phyloP scores from a whole-genome alignment of 2,888 invertebrate species.

The Xanthorhoe designata region DNA sequence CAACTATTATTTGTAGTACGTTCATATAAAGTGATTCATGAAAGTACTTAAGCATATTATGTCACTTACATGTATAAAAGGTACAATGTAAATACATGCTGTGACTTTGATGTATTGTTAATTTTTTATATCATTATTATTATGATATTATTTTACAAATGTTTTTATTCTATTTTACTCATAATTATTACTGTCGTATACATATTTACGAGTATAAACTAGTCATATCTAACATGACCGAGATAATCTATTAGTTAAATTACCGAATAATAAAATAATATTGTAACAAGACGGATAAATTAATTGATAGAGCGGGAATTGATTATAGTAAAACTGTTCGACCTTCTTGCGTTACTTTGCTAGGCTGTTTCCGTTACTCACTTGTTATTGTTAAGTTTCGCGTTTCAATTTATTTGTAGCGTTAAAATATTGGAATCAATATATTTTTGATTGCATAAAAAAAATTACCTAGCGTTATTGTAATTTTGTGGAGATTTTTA shows the following conservation, averaged over 20 bases:
- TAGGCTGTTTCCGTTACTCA: slow-evolving; percentile 17
- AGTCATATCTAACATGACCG: slow-evolving; percentile 76
- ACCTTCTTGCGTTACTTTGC: slow-evolving; percentile 15
- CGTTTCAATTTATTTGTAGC: slow-evolving; percentile 61
- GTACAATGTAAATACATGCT: slow-evolving; percentile 68
- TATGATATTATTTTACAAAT: slow-evolving; percentile 68
- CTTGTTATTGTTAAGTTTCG: slow-evolving; percentile 33
- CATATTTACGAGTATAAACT: slow-evolving; percentile 58
- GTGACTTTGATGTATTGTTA: slow-evolving; percentile 76
- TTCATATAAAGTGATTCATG: slow-evolving; percentile 71
- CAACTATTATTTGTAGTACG: slow-evolving; percentile 65
- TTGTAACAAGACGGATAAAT: slow-evolving; percentile 48
- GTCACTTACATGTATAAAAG: slow-evolving; percentile 57
- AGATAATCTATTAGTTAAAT: slow-evolving; percentile 61
- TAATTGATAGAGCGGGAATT: slow-evolving; percentile 75
- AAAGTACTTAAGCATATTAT: slow-evolving; percentile 58
- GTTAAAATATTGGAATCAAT: slow-evolving; percentile 64
- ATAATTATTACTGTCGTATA: slow-evolving; percentile 65
- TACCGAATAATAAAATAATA: slow-evolving; percentile 53
- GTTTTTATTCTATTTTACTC: slow-evolving; percentile 70
- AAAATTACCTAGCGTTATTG: slow-evolving; percentile 64
- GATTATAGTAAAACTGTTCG: slow-evolving; percentile 58
- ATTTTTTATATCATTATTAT: slow-evolving; percentile 57
- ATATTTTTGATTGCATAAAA: slow-evolving; percentile 63
- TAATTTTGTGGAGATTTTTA: slow-evolving; percentile 78